Percentiles rank a stretch among this genome's conserved stretches.
These are phyloP conservation scores for Brachypodius melanocephalos DNA, from an alignment of 2,113 vertebrate species.

Conservation along the genomic window DNA sequence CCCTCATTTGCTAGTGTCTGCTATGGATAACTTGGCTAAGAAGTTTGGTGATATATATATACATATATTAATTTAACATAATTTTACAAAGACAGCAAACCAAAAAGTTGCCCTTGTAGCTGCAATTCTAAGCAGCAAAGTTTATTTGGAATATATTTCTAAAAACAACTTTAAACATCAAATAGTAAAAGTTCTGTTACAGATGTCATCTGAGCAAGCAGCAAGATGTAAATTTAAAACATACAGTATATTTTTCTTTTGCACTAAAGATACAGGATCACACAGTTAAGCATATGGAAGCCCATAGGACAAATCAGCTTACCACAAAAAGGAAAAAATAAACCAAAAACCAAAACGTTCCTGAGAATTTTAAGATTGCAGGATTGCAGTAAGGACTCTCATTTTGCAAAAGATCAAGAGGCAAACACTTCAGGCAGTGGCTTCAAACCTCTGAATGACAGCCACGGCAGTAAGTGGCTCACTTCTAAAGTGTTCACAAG, in stretches of 20 bases:
- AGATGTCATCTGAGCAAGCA: slow-evolving; percentile 25
- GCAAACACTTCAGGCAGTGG: neutral
- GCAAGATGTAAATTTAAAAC: slow-evolving; percentile 22
- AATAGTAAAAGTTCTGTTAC: slow-evolving; percentile 14
- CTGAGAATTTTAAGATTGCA: slow-evolving; percentile 45
- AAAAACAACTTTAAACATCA: slow-evolving; percentile 32
- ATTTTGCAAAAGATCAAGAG: neutral
- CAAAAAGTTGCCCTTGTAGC: neutral
- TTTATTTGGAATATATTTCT: slow-evolving; percentile 54
- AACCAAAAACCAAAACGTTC: neutral
- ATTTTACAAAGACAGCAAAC: neutral
- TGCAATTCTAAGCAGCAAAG: slow-evolving; percentile 20
- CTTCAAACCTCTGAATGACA: neutral
- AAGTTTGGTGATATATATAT: neutral
- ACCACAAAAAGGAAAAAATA: neutral
- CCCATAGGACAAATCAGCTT: neutral
- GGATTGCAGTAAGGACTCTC: neutral
- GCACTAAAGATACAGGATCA: neutral
- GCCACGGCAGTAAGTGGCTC: neutral
- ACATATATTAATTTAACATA: neutral
- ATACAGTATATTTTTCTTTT: neutral
- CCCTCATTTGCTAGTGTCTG: neutral
- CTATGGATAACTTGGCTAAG: neutral
- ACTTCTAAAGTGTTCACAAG: neutral
- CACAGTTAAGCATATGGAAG: neutral